These are phyloP conservation scores for Danio choprae DNA, from an alignment of 2,797 vertebrate species.

Conservation along the genomic window DNA sequence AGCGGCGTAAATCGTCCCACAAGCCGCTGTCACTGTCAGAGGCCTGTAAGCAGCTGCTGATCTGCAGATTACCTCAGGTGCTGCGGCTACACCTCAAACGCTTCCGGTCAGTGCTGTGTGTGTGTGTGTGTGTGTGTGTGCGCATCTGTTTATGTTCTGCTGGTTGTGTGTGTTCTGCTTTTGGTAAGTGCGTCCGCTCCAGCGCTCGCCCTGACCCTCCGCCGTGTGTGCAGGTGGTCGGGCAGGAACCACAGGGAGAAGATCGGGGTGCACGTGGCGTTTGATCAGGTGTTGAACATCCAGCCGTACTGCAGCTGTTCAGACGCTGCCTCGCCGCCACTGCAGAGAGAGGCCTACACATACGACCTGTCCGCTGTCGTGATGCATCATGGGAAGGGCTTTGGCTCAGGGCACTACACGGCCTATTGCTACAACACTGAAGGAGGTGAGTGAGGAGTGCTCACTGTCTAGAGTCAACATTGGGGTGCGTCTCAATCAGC, in stretches of 20 bases:
- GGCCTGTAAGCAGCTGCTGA: constrained; percentile 98
- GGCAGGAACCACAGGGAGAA: constrained; percentile 99
- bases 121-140: no score
- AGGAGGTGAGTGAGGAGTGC: constrained; percentile 86
- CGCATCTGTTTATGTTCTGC: no score
- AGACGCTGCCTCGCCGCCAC: constrained; percentile 86
- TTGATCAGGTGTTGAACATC: constrained; percentile 98
- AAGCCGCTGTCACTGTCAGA: constrained; percentile 96
- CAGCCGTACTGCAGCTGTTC: constrained; percentile 95
- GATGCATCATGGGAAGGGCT: constrained; percentile 99
- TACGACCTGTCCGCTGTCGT: constrained; percentile 99
- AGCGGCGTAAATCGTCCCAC: constrained; percentile 92
- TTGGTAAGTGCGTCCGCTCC: no score
- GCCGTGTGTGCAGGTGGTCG: constrained; percentile 87
- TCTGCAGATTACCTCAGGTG: constrained; percentile 99
- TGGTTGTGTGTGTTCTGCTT: no score
- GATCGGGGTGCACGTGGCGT: constrained; percentile 98
- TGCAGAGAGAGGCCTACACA: constrained; percentile 90
- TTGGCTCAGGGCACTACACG: constrained; percentile 99
- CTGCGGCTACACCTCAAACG: constrained; percentile 99
- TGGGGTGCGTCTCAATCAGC: no score
- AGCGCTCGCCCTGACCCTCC: no score
- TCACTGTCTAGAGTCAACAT: no score
- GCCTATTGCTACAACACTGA: constrained; percentile 99
- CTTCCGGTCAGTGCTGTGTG: constrained; percentile 85